Evolutionary conservation across 2,888 invertebrate species (phyloP).

Genomic region (Plagiodera versicolora): DNA sequence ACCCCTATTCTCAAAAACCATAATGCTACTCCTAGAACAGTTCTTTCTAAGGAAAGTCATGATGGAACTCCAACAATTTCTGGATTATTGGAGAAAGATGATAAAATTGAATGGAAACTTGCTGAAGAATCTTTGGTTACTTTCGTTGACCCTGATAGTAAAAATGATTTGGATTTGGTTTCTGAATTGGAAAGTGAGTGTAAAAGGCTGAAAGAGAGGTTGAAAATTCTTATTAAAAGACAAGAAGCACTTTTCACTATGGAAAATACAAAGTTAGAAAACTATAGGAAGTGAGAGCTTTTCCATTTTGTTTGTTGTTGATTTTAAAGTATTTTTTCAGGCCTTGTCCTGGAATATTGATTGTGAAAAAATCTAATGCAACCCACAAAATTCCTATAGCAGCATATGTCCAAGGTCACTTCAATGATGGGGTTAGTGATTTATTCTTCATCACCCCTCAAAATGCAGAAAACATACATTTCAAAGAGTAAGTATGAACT

Average conservation of each 20-base stretch:
- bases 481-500: conserved; percentile 36
- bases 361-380: conserved; percentile 26
- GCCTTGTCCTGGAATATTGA: conserved; percentile 20
- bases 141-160: conserved; percentile 26
- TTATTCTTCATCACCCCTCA: conserved; percentile 43
- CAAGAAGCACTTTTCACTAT: conserved; percentile 26
- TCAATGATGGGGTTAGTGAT: conserved; percentile 13
- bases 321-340: conserved; percentile 33
- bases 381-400: conserved; percentile 34
- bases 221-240: conserved; percentile 33
- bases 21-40: background rate
- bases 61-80: background rate
- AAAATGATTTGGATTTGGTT: conserved; percentile 28
- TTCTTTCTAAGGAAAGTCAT: background rate
- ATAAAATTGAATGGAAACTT: background rate
- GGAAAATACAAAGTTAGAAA: conserved; percentile 14
- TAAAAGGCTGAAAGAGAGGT: conserved; percentile 41
- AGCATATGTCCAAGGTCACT: conserved; percentile 27
- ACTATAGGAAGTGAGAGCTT: too few species aligned
- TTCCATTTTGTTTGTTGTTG: too few species aligned
- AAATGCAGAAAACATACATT: conserved; percentile 50
- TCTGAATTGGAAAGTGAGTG: conserved; percentile 39
- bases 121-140: conserved; percentile 9
- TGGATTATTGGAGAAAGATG: background rate
- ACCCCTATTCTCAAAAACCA: conserved; percentile 17